These are phyloP conservation scores for Rhegmatorhina hoffmannsi DNA, from an alignment of 2,113 vertebrate species.

Conservation along the genomic window DNA sequence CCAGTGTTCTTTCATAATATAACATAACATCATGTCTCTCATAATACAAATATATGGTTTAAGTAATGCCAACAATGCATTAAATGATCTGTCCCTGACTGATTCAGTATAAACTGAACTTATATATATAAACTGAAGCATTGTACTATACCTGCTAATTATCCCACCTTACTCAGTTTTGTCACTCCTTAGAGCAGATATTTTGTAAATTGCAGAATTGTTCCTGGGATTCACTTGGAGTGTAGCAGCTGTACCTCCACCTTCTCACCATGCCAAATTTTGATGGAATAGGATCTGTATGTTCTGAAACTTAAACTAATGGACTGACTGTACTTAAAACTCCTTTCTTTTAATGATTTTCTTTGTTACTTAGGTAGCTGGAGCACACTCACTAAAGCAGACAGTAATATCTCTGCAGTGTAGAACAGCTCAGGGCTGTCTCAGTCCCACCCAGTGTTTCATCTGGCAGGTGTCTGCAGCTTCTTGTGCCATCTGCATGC, in stretches of 20 bases:
- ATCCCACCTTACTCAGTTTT: not conserved
- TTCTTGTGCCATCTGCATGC: not conserved
- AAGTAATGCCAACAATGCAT: not conserved
- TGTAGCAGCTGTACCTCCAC: not conserved
- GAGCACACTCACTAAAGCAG: not conserved
- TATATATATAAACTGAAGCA: not conserved
- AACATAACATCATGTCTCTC: not conserved
- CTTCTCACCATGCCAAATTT: not conserved
- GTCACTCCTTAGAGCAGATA: not conserved
- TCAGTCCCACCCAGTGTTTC: not conserved
- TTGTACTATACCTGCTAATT: not conserved
- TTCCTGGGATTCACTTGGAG: not conserved
- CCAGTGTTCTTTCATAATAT: not conserved
- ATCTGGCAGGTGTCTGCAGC: not conserved
- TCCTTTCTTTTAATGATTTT: not conserved
- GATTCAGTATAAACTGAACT: not conserved
- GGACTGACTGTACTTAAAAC: not conserved
- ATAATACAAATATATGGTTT: not conserved
- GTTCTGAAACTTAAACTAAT: conserved; percentile 6
- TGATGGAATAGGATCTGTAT: not conserved
- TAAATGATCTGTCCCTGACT: not conserved
- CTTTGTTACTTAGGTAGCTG: conserved; percentile 15
- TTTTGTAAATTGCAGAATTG: not conserved
- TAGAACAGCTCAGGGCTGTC: not conserved
- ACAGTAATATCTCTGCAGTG: not conserved